A percentile compares a stretch with the other conserved stretches of the same genome.
These are phyloP conservation scores for Epirrhoe tristata DNA, from an alignment of 2,888 invertebrate genomes.

Conservation along the genomic window DNA sequence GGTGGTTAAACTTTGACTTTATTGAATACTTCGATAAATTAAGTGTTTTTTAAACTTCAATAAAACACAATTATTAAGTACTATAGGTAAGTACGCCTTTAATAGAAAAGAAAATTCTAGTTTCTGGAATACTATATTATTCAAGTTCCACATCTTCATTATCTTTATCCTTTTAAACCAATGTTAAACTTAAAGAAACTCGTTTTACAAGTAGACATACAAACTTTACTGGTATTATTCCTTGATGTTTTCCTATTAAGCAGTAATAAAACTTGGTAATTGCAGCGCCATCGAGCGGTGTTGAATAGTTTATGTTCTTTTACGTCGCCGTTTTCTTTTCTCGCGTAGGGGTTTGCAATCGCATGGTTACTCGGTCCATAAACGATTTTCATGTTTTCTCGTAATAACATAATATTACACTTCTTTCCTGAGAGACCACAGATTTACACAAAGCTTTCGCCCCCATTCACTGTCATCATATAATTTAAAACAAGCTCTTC, in stretches of 20 bases:
- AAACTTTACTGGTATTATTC: not conserved
- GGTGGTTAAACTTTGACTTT: too few species aligned
- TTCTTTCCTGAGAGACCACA: not conserved
- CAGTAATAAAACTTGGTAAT: constrained; percentile 45
- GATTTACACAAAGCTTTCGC: too few species aligned
- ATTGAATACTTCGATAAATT: too few species aligned
- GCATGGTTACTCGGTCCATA: constrained; percentile 11
- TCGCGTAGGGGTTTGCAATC: constrained; percentile 5
- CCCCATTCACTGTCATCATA: not conserved
- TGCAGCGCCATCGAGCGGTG: constrained; percentile 34
- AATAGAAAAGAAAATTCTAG: too few species aligned
- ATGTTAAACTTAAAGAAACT: not conserved
- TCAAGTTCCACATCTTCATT: too few species aligned
- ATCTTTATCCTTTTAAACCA: not conserved
- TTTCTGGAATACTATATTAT: too few species aligned
- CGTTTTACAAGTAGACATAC: not conserved
- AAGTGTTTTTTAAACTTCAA: too few species aligned
- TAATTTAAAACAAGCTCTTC: too few species aligned
- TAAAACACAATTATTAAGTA: too few species aligned
- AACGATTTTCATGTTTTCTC: not conserved
- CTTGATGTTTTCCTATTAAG: constrained; percentile 42
- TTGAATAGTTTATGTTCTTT: constrained; percentile 33
- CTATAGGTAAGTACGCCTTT: too few species aligned
- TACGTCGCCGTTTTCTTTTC: constrained; percentile 18
- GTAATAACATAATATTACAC: not conserved